These are phyloP conservation scores for Dinocampus coccinellae DNA, from an alignment of 2,888 invertebrate genomes.

Conservation along the genomic window DNA sequence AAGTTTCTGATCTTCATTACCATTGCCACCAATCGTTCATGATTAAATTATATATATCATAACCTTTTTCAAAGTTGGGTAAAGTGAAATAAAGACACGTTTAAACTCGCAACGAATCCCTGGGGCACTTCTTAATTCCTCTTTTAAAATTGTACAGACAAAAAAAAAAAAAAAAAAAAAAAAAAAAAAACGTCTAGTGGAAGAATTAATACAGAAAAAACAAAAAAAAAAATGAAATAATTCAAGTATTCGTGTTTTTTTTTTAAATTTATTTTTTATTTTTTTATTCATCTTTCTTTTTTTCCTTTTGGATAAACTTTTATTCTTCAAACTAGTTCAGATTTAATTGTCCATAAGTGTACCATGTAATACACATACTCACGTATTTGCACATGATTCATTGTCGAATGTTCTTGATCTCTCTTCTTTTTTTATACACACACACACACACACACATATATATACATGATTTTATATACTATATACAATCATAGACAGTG, in stretches of 20 bases:
- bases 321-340: background rate
- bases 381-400: background rate
- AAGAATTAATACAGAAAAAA: background rate
- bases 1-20: too few relatives aligned
- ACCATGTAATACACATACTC: too few relatives aligned
- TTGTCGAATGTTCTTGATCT: background rate
- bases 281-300: background rate
- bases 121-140: background rate
- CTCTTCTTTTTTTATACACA: background rate
- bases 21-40: background rate
- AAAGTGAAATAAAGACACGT: background rate
- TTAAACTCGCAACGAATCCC: background rate
- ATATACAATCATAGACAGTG: conserved; percentile 46
- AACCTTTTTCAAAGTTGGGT: background rate
- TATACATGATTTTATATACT: background rate
- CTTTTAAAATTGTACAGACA: background rate
- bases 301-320: background rate
- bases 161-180: too few relatives aligned
- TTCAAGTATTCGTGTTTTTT: too few relatives aligned
- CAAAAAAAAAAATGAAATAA: too few relatives aligned
- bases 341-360: background rate
- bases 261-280: too few relatives aligned
- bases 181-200: background rate
- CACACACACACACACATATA: too few relatives aligned
- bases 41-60: background rate